These are phyloP conservation scores for Ernsta delagoae DNA, from an alignment of 2,888 invertebrate genomes.

Conservation along the genomic window DNA sequence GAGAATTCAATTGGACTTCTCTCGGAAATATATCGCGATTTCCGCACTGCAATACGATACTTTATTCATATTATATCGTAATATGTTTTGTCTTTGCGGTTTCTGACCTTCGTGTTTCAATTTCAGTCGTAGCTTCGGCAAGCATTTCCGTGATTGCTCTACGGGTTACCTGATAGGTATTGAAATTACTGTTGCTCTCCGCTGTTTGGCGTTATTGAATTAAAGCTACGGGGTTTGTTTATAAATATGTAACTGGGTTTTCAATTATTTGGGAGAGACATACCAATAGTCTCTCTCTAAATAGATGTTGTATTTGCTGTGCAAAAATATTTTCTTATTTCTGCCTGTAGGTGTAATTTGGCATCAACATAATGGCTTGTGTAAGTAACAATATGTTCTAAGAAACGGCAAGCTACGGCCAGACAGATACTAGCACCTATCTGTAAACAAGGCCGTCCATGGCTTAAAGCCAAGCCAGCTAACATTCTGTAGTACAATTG, in stretches of 20 bases:
- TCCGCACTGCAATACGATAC: background rate
- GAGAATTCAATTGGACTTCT: slow-evolving; percentile 26
- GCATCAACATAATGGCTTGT: background rate
- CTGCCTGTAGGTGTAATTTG: background rate
- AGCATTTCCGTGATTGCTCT: background rate
- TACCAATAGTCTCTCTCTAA: too few species aligned
- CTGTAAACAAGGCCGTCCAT: slow-evolving; percentile 9
- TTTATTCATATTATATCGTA: slow-evolving; percentile 12
- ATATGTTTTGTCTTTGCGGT: slow-evolving; percentile 4
- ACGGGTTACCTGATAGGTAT: background rate
- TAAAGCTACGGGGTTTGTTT: background rate
- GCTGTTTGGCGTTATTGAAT: background rate
- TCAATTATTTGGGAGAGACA: too few species aligned
- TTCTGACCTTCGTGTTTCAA: background rate
- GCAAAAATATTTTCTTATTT: background rate
- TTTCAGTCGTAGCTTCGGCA: background rate
- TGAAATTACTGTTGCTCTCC: background rate
- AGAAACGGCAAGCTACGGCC: slow-evolving; percentile 10
- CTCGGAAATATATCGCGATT: slow-evolving; percentile 28
- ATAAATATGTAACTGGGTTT: background rate
- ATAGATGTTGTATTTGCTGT: too few species aligned
- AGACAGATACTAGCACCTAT: background rate
- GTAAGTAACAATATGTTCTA: background rate
- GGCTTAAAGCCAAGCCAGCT: slow-evolving; percentile 17
- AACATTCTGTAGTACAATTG: slow-evolving; percentile 9